Evolutionary conservation across 92 coral and sea anemone genomes (phyloP).

Genomic region (Blastomussa wellsi): DNA sequence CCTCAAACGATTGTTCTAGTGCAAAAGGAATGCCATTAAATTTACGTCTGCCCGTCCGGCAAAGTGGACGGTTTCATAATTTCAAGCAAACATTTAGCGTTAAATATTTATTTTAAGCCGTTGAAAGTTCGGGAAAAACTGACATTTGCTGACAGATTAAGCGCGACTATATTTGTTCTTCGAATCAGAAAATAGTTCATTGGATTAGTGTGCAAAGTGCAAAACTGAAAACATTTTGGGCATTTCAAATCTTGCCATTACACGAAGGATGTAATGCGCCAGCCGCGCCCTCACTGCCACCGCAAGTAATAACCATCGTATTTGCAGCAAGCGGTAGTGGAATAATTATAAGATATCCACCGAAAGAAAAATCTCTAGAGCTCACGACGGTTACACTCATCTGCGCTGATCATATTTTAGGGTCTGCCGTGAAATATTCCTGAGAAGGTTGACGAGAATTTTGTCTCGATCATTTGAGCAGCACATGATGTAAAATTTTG

Average conservation of each 20-base stretch:
- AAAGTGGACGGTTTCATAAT: neutral
- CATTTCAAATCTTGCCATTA: neutral
- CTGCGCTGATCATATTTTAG: neutral
- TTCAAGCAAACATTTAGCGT: neutral
- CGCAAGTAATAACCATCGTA: neutral
- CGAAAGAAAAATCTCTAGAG: neutral
- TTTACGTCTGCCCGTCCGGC: neutral
- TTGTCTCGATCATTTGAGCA: neutral
- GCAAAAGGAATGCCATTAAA: conserved; percentile 27
- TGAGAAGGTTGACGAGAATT: neutral
- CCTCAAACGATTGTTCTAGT: conserved; percentile 18
- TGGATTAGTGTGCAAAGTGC: neutral
- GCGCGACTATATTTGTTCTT: conserved; percentile 15
- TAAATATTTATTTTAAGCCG: conserved; percentile 5
- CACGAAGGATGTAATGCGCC: neutral
- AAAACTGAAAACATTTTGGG: neutral
- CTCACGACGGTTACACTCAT: neutral
- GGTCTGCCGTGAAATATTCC: neutral
- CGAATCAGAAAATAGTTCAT: neutral
- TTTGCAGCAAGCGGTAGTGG: neutral
- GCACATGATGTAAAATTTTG: neutral
- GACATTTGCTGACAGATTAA: conserved; percentile 10
- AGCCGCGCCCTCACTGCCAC: neutral
- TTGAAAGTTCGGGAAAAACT: neutral
- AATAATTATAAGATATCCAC: neutral